These are phyloP conservation scores for Hyalella azteca DNA, from an alignment of 2,888 invertebrate species.

Conservation along the genomic window DNA sequence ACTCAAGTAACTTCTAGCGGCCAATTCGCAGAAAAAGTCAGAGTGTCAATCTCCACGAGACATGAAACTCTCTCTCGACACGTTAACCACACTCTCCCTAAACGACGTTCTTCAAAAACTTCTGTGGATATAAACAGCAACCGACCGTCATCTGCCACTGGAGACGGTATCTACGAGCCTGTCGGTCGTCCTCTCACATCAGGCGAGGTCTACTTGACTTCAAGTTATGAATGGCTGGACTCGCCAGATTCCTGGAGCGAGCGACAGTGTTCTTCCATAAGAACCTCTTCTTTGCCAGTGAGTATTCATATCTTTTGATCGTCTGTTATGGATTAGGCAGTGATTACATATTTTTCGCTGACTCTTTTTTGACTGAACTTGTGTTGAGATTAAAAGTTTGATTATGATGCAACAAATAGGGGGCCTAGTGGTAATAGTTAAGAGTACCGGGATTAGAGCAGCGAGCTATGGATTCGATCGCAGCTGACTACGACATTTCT, in stretches of 20 bases:
- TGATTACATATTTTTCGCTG: too few species aligned
- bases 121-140: background rate
- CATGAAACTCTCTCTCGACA: background rate
- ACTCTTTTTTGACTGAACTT: too few species aligned
- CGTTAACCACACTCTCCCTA: conserved; percentile 11
- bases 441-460: too few species aligned
- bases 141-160: background rate
- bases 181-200: background rate
- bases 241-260: background rate
- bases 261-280: background rate
- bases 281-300: background rate
- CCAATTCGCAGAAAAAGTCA: background rate
- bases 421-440: too few species aligned
- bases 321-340: too few species aligned
- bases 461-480: too few species aligned
- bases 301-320: too few species aligned
- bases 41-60: background rate
- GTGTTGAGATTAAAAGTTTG: too few species aligned
- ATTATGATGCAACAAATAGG: too few species aligned
- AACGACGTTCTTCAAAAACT: background rate
- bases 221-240: background rate
- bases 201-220: background rate
- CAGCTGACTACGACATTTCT: too few species aligned
- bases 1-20: background rate
- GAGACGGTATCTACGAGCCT: background rate